Conservation (phyloP, 2,797 vertebrate species). For the Podargus strigoides region DNA sequence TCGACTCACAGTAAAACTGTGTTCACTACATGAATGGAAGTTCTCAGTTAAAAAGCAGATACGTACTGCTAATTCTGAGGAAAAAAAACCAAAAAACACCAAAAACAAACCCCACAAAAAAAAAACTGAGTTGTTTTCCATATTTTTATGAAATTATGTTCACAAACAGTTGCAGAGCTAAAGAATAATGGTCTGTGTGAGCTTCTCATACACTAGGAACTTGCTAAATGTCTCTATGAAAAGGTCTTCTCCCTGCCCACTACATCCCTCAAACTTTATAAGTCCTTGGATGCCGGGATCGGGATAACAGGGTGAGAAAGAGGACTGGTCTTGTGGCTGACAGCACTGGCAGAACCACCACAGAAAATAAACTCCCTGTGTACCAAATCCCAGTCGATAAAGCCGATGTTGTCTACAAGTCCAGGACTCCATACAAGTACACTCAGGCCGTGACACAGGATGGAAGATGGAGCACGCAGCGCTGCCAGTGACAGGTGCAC, state of each 20-base stretch:
- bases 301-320: neutral
- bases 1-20: neutral
- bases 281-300: neutral
- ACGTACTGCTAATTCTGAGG: neutral
- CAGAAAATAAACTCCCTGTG: neutral
- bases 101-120: too few species aligned
- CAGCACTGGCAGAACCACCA: neutral
- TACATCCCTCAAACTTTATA: neutral
- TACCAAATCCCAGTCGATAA: neutral
- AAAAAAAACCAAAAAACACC: neutral
- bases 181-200: neutral
- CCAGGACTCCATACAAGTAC: too few species aligned
- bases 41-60: neutral
- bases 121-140: neutral
- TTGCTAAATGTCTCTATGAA: neutral
- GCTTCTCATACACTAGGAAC: neutral
- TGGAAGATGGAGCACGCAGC: neutral
- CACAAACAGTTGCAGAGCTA: neutral
- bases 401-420: rapidly evolving
- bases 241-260: neutral
- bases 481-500: rapidly evolving
- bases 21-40: neutral
- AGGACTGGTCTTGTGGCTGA: neutral
- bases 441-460: rapidly evolving
- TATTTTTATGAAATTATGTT: neutral